Evolutionary conservation across 2,888 invertebrate genomes (phyloP).

Genomic region (Eupeodes latifasciatus): DNA sequence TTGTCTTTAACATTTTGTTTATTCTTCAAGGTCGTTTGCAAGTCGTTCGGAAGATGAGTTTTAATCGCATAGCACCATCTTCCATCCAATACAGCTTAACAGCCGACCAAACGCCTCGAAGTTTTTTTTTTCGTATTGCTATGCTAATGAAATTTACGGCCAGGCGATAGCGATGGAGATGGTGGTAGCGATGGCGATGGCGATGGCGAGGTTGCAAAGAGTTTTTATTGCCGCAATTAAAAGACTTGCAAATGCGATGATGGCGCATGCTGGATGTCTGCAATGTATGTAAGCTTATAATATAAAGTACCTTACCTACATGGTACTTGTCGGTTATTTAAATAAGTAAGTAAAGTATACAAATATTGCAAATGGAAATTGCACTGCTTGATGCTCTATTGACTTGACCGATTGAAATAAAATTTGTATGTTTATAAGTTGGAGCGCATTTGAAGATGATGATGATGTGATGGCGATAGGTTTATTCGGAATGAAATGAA

Average conservation of each 20-base stretch:
- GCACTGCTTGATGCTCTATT: constrained; percentile 12
- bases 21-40: constrained; percentile 67
- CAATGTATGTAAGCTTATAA: constrained; percentile 38
- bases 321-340: no score
- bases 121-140: constrained; percentile 18
- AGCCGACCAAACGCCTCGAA: no score
- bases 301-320: no score
- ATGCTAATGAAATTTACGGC: constrained; percentile 62
- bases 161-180: not conserved
- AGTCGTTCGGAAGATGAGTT: constrained; percentile 54
- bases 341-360: constrained; percentile 18
- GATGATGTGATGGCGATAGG: no score
- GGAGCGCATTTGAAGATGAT: not conserved
- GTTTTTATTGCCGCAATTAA: constrained; percentile 51
- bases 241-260: constrained; percentile 24
- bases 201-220: constrained; percentile 31
- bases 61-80: constrained; percentile 46
- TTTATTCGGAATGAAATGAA: not conserved
- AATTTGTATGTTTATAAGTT: not conserved
- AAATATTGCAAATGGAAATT: constrained; percentile 52
- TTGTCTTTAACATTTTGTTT: constrained; percentile 68
- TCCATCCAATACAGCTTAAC: not conserved
- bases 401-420: constrained; percentile 16
- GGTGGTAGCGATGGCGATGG: no score
- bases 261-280: constrained; percentile 50